Evolutionary conservation across 1,140 invertebrate genomes (phyloP).

Genomic region (Penaeus japonicus): DNA sequence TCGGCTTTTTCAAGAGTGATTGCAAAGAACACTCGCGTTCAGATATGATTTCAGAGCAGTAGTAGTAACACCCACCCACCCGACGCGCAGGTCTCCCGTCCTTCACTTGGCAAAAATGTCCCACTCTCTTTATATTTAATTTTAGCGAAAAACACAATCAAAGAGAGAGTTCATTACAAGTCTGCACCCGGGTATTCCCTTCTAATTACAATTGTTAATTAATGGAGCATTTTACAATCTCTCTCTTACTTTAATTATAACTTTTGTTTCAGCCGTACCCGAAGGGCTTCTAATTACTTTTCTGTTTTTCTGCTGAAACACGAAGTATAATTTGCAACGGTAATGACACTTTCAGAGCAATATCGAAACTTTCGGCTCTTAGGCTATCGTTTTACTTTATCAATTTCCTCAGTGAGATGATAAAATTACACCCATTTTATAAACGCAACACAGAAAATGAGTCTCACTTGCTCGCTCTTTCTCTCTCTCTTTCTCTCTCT

Average conservation of each 20-base stretch:
- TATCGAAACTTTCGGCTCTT: constrained; percentile 22
- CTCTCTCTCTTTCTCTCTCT: no score
- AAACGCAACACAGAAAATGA: no score
- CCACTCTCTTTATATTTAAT: background rate
- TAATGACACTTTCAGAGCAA: constrained; percentile 33
- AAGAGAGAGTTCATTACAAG: constrained; percentile 49
- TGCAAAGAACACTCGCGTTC: no score
- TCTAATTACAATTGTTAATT: constrained; percentile 56
- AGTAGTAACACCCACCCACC: no score
- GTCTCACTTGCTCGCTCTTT: no score
- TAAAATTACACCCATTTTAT: no score
- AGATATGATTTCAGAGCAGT: no score
- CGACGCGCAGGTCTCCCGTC: no score
- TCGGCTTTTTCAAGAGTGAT: no score
- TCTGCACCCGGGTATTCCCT: constrained; percentile 39
- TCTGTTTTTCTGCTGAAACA: constrained; percentile 52
- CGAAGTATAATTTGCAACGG: constrained; percentile 43
- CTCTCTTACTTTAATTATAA: constrained; percentile 57
- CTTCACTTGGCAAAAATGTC: background rate
- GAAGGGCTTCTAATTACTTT: constrained; percentile 50
- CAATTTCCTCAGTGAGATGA: background rate
- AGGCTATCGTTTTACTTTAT: constrained; percentile 14
- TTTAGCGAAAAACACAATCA: constrained; percentile 26
- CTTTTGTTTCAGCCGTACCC: constrained; percentile 47
- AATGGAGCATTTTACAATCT: constrained; percentile 56